These are phyloP conservation scores for Characodon lateralis DNA, from an alignment of 2,797 vertebrate species.

Conservation along the genomic window DNA sequence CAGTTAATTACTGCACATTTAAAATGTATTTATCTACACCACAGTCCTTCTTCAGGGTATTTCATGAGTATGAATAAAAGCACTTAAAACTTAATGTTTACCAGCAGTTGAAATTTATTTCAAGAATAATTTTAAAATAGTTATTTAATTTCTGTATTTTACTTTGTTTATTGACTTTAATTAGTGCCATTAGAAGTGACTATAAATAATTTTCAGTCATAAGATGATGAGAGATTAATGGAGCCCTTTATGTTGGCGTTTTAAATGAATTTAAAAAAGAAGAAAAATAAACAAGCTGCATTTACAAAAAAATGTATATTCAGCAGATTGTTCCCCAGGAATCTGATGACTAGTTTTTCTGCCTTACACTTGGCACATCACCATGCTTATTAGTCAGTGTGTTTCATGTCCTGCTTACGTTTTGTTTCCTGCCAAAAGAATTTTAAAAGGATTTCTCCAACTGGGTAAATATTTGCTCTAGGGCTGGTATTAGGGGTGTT, in stretches of 20 bases:
- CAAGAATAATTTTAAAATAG: background rate
- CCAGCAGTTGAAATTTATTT: background rate
- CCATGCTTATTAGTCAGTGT: conserved; percentile 44
- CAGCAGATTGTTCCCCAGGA: conserved; percentile 42
- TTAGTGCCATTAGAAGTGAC: background rate
- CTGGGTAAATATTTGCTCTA: conserved; percentile 65
- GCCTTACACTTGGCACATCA: conserved; percentile 49
- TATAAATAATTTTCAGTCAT: conserved; percentile 8
- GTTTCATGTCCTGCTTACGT: conserved; percentile 52
- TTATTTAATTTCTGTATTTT: background rate
- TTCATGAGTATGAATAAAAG: background rate
- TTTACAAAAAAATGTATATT: conserved; percentile 40
- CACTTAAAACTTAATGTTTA: background rate
- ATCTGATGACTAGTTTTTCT: conserved; percentile 22
- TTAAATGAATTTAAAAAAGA: background rate
- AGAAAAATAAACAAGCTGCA: conserved; percentile 14
- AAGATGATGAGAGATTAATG: conserved; percentile 18
- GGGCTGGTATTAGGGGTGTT: conserved; percentile 43
- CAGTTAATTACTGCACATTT: background rate
- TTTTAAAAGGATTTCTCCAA: conserved; percentile 58
- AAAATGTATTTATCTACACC: background rate
- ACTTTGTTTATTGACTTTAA: background rate
- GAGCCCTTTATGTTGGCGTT: conserved; percentile 10
- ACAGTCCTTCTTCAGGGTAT: background rate
- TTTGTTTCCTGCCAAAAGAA: conserved; percentile 59